phyloP scores from a whole-genome alignment of 1,140 invertebrate species.

The Proctacanthus coquilletti region DNA sequence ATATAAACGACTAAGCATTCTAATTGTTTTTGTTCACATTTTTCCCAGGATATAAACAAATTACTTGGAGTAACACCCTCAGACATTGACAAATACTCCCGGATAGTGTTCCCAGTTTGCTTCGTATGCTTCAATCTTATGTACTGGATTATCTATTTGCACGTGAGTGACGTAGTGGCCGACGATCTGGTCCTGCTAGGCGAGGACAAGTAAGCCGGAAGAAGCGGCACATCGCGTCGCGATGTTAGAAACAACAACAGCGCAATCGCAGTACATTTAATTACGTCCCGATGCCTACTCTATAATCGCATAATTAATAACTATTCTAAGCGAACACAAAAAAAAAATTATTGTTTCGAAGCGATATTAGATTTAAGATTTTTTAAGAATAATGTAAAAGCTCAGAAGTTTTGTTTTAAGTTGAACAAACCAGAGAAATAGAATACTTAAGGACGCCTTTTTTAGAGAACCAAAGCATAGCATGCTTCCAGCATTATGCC shows the following conservation, averaged over 20 bases:
- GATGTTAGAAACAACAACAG: not conserved
- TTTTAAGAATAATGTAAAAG: no score
- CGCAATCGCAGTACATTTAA: no score
- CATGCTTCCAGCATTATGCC: no score
- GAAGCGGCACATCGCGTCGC: not conserved
- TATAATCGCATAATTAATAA: not conserved
- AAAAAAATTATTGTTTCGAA: not conserved
- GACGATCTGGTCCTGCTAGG: slow-evolving; percentile 78
- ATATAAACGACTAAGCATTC: no score
- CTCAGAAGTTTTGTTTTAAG: no score
- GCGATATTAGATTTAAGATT: not conserved
- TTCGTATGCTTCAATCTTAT: slow-evolving; percentile 95
- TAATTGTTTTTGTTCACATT: no score
- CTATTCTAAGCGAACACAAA: not conserved
- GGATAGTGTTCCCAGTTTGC: slow-evolving; percentile 90
- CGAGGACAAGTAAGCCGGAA: slow-evolving; percentile 51
- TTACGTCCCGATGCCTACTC: no score
- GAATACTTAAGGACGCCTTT: no score
- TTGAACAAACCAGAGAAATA: no score
- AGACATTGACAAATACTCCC: slow-evolving; percentile 92
- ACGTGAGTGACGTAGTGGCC: slow-evolving; percentile 87
- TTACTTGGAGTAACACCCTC: slow-evolving; percentile 80
- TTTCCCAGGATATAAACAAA: slow-evolving; percentile 61
- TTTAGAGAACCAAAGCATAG: no score
- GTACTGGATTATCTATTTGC: slow-evolving; percentile 96